Base-by-base conservation (phyloP, 1,140 invertebrate genomes). In the Plodia interpunctella region DNA sequence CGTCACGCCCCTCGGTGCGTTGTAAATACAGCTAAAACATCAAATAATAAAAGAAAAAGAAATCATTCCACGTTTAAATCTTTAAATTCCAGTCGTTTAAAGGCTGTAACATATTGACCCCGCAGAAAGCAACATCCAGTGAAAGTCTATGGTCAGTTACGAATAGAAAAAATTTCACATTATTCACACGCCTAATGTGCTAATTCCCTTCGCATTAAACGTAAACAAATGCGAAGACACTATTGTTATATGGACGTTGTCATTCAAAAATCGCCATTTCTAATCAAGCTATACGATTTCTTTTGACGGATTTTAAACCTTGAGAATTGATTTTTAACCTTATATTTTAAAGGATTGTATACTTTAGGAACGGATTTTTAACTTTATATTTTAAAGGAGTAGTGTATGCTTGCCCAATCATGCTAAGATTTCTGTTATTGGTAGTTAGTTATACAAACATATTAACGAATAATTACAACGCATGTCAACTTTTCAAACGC, bases 171-270 rank as follows among this genome's bases (percentile, higher is more conserved):
- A 78, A 76, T 71, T 77, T 78, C 78, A 77, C 72, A 74, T 76
- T 72, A 70, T 44, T 65, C 35, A 82, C 76, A 81, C 75, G 68
- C 55, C 51, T 72, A 73, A 77, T 75, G 70, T 76, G 70, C 72
- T 82, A 76, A 79, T 76, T 70, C 25, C 50, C 60, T 17, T 52
- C 62, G 49, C 63, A 53, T 74, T 77, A 66, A 72, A 58, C 65
- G 61, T 72, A 70, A 72, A 79, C 67, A 72, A 69, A 32, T 74
- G 68, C 60, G 59, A 79, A 78, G 57, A 54, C 19, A 25, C 35
- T 61, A 63, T 76, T 69, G 75, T 76, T 70, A 70, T 59, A 55
- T 62, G 60, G 55, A 70, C 71, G 68, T 72, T 70, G 69, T 77
- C 69, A 76, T 78, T 67, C 53, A 52, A 68, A 76, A 71, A 63